These are phyloP conservation scores for Vulpes vulpes DNA, from an alignment of 2,113 vertebrate species.

Conservation along the genomic window DNA sequence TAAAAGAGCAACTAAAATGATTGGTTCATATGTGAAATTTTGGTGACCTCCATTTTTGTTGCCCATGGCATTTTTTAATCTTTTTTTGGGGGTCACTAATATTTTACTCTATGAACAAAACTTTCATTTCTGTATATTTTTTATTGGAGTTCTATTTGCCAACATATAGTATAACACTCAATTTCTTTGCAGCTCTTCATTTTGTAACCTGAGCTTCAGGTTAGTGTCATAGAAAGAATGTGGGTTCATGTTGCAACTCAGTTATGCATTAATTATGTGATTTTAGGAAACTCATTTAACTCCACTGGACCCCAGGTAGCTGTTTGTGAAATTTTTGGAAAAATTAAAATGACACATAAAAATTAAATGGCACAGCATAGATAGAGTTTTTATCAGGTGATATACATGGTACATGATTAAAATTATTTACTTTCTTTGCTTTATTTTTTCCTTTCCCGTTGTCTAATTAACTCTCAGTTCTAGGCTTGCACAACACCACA, in stretches of 20 bases:
- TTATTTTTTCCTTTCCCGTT: background rate
- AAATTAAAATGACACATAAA: background rate
- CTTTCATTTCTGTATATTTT: background rate
- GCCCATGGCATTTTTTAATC: background rate
- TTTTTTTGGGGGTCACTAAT: background rate
- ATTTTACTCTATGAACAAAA: background rate
- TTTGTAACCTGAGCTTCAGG: background rate
- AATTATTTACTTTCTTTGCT: constrained; percentile 22
- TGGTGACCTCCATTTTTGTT: constrained; percentile 5
- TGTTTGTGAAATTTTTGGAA: constrained; percentile 12
- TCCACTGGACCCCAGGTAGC: background rate
- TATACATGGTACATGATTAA: background rate
- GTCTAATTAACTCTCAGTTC: constrained; percentile 8
- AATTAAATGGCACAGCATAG: constrained; percentile 9
- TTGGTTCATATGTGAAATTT: constrained; percentile 11
- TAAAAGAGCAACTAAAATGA: constrained; percentile 35
- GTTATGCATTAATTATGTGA: constrained; percentile 6
- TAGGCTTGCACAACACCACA: background rate
- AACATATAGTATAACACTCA: no score
- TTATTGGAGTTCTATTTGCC: no score
- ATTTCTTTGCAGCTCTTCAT: background rate
- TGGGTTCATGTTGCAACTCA: background rate
- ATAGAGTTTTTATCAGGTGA: background rate
- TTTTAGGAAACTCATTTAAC: background rate
- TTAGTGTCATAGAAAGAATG: background rate